These are phyloP conservation scores for Colinus virginianus DNA, from an alignment of 2,113 vertebrate genomes.

Conservation along the genomic window DNA sequence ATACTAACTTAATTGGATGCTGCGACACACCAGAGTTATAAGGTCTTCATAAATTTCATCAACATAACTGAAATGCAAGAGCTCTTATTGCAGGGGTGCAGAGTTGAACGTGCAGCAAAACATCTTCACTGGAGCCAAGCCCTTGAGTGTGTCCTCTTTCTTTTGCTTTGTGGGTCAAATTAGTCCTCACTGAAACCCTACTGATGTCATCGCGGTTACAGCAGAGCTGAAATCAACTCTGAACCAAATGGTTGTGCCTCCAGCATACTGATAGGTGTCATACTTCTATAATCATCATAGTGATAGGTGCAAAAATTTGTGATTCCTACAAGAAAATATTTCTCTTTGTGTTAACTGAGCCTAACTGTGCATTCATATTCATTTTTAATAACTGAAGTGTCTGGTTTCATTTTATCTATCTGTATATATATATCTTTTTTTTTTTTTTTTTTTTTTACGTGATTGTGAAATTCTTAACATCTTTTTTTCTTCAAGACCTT, in stretches of 20 bases:
- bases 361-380: not conserved
- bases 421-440: not conserved
- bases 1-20: not conserved
- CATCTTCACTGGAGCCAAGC: not conserved
- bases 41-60: not conserved
- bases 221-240: not conserved
- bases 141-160: not conserved
- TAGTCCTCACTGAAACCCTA: not conserved
- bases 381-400: not conserved
- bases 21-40: not conserved
- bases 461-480: not conserved
- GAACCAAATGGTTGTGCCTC: not conserved
- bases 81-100: not conserved
- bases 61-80: not conserved
- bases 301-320: not conserved
- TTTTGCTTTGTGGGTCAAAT: not conserved
- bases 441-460: rapidly evolving
- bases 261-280: not conserved
- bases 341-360: not conserved
- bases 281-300: not conserved
- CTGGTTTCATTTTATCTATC: not conserved
- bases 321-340: not conserved
- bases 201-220: not conserved
- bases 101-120: not conserved
- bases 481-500: constrained; percentile 68